These are phyloP conservation scores for Diglossa cyanea DNA, from an alignment of 2,797 vertebrate species.

Conservation along the genomic window DNA sequence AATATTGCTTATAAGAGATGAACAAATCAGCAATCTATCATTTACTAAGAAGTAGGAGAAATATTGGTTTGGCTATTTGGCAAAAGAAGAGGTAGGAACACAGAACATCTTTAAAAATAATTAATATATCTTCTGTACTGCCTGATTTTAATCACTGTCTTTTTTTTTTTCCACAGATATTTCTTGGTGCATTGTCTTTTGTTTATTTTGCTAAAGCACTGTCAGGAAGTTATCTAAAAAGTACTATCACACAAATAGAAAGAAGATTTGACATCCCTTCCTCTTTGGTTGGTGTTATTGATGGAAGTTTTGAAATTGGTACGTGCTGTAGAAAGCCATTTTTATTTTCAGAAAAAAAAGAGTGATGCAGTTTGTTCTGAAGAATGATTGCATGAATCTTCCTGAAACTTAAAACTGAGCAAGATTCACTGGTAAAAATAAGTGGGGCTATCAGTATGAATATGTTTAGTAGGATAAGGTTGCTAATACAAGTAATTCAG, in stretches of 20 bases:
- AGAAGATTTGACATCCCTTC: conserved; percentile 92
- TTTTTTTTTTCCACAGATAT: conserved; percentile 78
- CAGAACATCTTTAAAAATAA: not conserved
- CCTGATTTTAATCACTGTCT: not conserved
- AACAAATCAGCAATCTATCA: not conserved
- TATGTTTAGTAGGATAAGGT: fast-evolving
- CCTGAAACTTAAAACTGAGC: not conserved
- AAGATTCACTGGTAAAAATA: not conserved
- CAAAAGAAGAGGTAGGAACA: not conserved
- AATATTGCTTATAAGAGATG: not conserved
- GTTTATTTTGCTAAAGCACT: conserved; percentile 92
- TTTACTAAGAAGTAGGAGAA: not conserved
- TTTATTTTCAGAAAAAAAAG: not conserved
- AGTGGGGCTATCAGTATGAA: not conserved
- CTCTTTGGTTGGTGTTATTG: conserved; percentile 91
- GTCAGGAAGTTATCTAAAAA: conserved; percentile 91
- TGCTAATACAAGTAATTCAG: not conserved
- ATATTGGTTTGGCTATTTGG: not conserved
- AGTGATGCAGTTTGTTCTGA: not conserved
- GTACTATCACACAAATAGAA: conserved; percentile 94
- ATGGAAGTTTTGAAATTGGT: conserved; percentile 98
- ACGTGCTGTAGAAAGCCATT: conserved; percentile 44
- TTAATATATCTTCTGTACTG: not conserved
- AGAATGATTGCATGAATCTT: not conserved
- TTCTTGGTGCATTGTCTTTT: conserved; percentile 89